Conservation (phyloP, 2,888 invertebrate species). For the Drosophila neotestacea region DNA sequence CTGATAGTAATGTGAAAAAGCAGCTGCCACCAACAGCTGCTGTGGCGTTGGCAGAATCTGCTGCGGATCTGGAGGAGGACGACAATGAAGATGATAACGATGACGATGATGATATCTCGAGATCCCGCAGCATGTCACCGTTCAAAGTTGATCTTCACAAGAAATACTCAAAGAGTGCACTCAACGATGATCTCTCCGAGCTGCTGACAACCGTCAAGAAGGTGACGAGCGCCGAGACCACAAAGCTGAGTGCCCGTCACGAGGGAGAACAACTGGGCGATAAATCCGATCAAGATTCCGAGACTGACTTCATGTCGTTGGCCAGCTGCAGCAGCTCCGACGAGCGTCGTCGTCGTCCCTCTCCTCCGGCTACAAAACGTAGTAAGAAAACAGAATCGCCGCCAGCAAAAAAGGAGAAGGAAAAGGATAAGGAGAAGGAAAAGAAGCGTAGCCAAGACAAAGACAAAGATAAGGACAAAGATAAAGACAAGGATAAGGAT, state of each 20-base stretch:
- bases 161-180: slow-evolving; percentile 85
- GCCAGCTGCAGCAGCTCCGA: slow-evolving; percentile 72
- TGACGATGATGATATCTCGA: slow-evolving; percentile 72
- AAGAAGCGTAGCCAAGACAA: slow-evolving; percentile 21
- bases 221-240: slow-evolving; percentile 66
- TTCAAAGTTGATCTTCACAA: slow-evolving; percentile 85
- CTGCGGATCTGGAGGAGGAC: slow-evolving; percentile 79
- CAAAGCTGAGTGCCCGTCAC: slow-evolving; percentile 64
- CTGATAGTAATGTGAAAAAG: slow-evolving; percentile 53
- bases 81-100: slow-evolving; percentile 66
- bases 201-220: slow-evolving; percentile 82
- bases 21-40: slow-evolving; percentile 80
- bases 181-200: slow-evolving; percentile 83
- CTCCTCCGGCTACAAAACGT: slow-evolving; percentile 37
- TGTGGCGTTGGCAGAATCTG: slow-evolving; percentile 78
- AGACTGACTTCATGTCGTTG: slow-evolving; percentile 80
- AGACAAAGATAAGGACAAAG: slow-evolving; percentile 19
- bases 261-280: slow-evolving; percentile 32
- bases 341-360: slow-evolving; percentile 38
- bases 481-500: slow-evolving; percentile 26
- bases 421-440: slow-evolving; percentile 20
- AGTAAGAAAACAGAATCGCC: slow-evolving; percentile 41
- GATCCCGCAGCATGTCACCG: slow-evolving; percentile 84
- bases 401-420: slow-evolving; percentile 41
- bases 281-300: slow-evolving; percentile 71